Evolutionary conservation across 2,888 invertebrate genomes (phyloP), one percentile per base, ranked within the genome.

Genomic region (Ariolimax columbianus): DNA sequence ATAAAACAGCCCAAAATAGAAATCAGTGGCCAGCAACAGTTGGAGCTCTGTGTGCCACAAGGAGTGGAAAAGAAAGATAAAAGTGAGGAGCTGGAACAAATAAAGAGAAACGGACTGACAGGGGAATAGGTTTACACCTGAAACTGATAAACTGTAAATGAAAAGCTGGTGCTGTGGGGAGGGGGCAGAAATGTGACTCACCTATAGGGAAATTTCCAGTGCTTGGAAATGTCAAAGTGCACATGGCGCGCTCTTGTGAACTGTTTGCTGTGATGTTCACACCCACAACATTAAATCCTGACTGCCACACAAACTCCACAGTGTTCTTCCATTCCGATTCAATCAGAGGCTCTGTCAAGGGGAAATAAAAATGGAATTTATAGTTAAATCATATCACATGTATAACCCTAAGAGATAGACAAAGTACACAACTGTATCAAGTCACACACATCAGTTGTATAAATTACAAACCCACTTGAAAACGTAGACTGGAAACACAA

Each of bases 181-280:
- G 38, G 26, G 19, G 77, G 26, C 59, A 59, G 14, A 59, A 59
- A 79, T 33, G 70, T 82, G 79, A 79, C 84, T 84, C 79, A 84
- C 84, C 73, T 59, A 80, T 80, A 26, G 40, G 63, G 73, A 84
- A 84, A 43, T 70, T 79, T 84, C 84, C 84, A n/a, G 73, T 33
- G 59, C 26, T 14, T 47, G 79, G 79, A 84, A 84, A 84, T 78
- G 84, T 79, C 79, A 84, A 72, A 84, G 79, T 84, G 79, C 79
- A 80, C 40, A 72, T 70, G 17, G 63, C 79, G 26, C 30, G 40
- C 73, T 84, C 84, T 47, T 73, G 84, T 63, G 84, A 84, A 63
- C 79, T 73, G 33, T 80, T 79, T 72, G 84, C 73, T 40, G 84
- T 55, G 84, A 79, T 84, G 79, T 79, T 84, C 78, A 73, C 79